Evolutionary conservation across 92 coral and sea anemone species (phyloP).

Genomic region (Hydrozoanthus gracilis): DNA sequence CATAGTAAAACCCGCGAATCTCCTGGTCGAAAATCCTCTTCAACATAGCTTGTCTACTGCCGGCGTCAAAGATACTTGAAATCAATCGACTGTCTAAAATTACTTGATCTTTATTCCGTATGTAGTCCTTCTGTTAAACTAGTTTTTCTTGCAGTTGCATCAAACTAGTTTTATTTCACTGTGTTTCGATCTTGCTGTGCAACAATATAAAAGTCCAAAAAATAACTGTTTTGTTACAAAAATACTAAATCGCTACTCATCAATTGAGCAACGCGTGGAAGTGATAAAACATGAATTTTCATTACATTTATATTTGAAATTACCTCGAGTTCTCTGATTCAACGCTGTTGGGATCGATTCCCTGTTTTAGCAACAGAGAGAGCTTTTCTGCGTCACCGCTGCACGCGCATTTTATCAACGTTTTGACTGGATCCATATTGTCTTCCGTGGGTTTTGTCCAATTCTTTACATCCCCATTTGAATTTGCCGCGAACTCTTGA

Average conservation of each 20-base stretch:
- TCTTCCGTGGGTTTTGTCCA: background rate
- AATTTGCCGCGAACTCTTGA: background rate
- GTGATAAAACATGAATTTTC: background rate
- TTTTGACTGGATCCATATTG: conserved; percentile 42
- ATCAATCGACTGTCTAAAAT: too few relatives aligned
- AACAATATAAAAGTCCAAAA: background rate
- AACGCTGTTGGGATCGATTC: conserved; percentile 62
- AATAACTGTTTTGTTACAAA: background rate
- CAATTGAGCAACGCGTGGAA: background rate
- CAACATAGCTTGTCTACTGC: too few relatives aligned
- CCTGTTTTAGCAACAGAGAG: conserved; percentile 48
- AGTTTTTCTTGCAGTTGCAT: too few relatives aligned
- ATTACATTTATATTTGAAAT: background rate
- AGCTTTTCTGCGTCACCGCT: conserved; percentile 49
- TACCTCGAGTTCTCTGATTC: conserved; percentile 62
- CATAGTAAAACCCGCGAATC: too few relatives aligned
- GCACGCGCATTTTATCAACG: conserved; percentile 58
- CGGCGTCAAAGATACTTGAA: too few relatives aligned
- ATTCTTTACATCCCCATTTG: background rate
- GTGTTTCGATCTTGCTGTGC: too few relatives aligned
- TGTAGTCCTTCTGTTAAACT: too few relatives aligned
- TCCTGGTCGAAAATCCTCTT: too few relatives aligned
- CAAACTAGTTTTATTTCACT: too few relatives aligned
- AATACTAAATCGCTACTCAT: background rate
- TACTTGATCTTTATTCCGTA: too few relatives aligned